Conservation (phyloP, 2,888 invertebrate genomes). For the Rhabditoides inermis region DNA sequence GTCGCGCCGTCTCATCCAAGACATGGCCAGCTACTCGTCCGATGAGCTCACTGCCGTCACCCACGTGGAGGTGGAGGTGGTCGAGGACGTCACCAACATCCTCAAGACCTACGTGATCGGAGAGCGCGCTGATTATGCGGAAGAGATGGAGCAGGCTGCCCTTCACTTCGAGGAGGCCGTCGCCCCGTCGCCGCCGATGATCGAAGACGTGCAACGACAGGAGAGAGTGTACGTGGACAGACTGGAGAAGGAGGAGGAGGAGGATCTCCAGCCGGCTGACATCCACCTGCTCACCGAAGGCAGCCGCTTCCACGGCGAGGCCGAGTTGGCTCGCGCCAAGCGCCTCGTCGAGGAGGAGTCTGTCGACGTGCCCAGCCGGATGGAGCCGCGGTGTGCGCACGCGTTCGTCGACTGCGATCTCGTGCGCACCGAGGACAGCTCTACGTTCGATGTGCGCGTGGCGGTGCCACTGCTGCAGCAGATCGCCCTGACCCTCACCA, state of each 20-base stretch:
- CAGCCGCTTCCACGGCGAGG: constrained; percentile 35
- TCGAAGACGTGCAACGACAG: constrained; percentile 19
- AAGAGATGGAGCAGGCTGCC: constrained; percentile 19
- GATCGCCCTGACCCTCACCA: constrained; percentile 17
- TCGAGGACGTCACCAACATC: constrained; percentile 50
- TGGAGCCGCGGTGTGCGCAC: constrained; percentile 30
- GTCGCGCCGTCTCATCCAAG: constrained; percentile 25
- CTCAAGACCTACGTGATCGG: constrained; percentile 50
- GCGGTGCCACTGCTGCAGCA: constrained; percentile 25
- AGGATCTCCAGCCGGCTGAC: constrained; percentile 30
- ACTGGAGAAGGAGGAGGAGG: constrained; percentile 33
- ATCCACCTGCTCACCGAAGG: constrained; percentile 41
- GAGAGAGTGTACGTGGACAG: constrained; percentile 43
- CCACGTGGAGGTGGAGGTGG: constrained; percentile 44
- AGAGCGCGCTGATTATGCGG: constrained; percentile 36
- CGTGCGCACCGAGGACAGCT: constrained; percentile 41
- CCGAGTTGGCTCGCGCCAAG: constrained; percentile 12
- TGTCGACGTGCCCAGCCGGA: constrained; percentile 22
- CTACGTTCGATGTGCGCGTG: constrained; percentile 37
- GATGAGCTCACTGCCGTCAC: constrained; percentile 43
- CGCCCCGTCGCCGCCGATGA: constrained; percentile 25
- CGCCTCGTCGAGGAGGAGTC: constrained; percentile 39
- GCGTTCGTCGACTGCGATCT: constrained; percentile 49
- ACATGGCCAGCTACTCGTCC: constrained; percentile 21
- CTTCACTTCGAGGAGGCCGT: constrained; percentile 32